These are phyloP conservation scores for Ormyrus labotus DNA, from an alignment of 2,888 invertebrate species.

Conservation along the genomic window DNA sequence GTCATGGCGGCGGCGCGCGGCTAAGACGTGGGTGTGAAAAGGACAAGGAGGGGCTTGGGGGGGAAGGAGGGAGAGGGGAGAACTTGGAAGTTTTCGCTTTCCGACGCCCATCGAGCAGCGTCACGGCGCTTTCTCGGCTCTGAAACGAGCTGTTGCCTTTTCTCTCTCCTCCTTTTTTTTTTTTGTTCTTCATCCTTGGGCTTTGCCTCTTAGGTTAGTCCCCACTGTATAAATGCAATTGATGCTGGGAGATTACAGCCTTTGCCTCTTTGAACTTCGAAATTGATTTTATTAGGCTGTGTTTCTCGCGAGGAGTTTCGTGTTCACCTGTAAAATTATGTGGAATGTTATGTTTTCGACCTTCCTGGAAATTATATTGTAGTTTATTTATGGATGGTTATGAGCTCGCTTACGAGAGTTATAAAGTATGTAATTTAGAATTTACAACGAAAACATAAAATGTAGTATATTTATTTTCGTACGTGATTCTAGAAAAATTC, in stretches of 20 bases:
- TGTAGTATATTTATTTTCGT: too few relatives aligned
- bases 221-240: conserved; percentile 21
- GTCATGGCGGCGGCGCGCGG: background rate
- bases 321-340: background rate
- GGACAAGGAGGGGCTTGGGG: background rate
- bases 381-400: too few relatives aligned
- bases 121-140: background rate
- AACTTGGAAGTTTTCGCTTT: conserved; percentile 49
- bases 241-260: conserved; percentile 20
- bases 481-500: too few relatives aligned
- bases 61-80: conserved; percentile 3
- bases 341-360: background rate
- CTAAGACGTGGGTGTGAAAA: too few relatives aligned
- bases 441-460: too few relatives aligned
- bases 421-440: background rate
- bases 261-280: background rate
- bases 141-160: conserved; percentile 11
- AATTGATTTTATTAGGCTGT: too few relatives aligned
- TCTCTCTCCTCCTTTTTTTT: too few relatives aligned
- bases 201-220: background rate
- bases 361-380: too few relatives aligned
- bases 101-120: background rate
- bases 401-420: background rate
- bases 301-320: background rate
- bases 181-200: too few relatives aligned